Conservation (phyloP, 2,797 vertebrate species). For the Okamejei kenojei region DNA sequence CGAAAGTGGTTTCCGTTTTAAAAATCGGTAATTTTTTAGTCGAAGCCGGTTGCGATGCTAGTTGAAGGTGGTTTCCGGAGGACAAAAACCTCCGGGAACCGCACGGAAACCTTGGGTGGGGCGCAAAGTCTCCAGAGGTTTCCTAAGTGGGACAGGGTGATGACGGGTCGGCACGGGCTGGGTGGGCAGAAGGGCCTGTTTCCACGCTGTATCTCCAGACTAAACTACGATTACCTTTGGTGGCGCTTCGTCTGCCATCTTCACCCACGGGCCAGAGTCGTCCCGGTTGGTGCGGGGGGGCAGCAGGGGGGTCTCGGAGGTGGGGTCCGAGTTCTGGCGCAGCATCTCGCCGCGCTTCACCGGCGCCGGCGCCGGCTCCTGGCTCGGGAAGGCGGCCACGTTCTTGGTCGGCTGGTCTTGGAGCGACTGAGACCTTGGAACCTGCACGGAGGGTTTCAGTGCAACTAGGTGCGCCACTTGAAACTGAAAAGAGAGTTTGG, state of each 20-base stretch:
- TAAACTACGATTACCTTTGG: constrained; percentile 59
- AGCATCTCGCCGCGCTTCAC: constrained; percentile 70
- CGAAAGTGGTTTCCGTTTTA: too few species aligned
- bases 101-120: too few species aligned
- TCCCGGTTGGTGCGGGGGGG: constrained; percentile 59
- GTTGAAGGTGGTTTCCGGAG: too few species aligned
- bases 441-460: constrained; percentile 82
- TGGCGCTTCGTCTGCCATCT: constrained; percentile 73
- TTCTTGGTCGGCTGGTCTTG: constrained; percentile 87
- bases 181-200: too few species aligned
- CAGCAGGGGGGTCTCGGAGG: constrained; percentile 74
- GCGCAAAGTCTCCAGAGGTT: too few species aligned
- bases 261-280: constrained; percentile 75
- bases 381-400: constrained; percentile 82
- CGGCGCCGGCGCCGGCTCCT: constrained; percentile 70
- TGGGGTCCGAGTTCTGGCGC: constrained; percentile 87
- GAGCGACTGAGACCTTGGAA: constrained; percentile 86
- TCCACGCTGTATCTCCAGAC: too few species aligned
- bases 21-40: too few species aligned
- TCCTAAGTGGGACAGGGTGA: too few species aligned
- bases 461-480: constrained; percentile 86
- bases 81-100: too few species aligned
- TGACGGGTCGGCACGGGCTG: too few species aligned
- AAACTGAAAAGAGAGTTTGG: constrained; percentile 57
- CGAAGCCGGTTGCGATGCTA: too few species aligned